These are phyloP conservation scores for Mechanitis messenoides DNA, from an alignment of 2,888 invertebrate species.

Conservation along the genomic window DNA sequence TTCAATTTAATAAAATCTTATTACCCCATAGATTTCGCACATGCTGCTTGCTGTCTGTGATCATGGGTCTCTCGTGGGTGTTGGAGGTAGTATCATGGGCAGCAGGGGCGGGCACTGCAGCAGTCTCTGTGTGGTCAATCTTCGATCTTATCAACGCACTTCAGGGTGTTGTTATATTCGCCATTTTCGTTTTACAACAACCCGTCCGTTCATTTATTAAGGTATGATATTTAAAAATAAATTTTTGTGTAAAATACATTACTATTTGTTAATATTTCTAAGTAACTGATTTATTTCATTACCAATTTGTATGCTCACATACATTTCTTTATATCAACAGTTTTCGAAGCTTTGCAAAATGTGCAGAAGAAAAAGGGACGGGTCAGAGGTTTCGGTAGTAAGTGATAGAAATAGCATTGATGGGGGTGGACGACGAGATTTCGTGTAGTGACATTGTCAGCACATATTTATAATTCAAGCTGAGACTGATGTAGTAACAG, in stretches of 20 bases:
- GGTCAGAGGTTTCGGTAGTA: slow-evolving; percentile 64
- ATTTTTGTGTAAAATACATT: too few species aligned
- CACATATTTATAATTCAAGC: slow-evolving; percentile 26
- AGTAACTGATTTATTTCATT: too few species aligned
- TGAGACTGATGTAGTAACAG: slow-evolving; percentile 67
- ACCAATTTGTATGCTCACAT: slow-evolving; percentile 4
- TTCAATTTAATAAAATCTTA: background rate
- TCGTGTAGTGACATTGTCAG: slow-evolving; percentile 48
- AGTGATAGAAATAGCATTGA: slow-evolving; percentile 68
- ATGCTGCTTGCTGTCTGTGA: slow-evolving; percentile 77
- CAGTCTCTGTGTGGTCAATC: slow-evolving; percentile 75
- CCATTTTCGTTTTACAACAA: slow-evolving; percentile 77
- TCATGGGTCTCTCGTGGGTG: slow-evolving; percentile 83
- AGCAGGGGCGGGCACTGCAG: slow-evolving; percentile 68
- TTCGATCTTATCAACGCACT: slow-evolving; percentile 83
- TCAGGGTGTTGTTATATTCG: slow-evolving; percentile 82
- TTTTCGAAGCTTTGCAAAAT: slow-evolving; percentile 54
- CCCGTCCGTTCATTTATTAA: slow-evolving; percentile 61
- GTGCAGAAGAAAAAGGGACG: slow-evolving; percentile 61
- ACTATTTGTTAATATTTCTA: too few species aligned
- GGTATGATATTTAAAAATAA: slow-evolving; percentile 35
- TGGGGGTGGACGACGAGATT: slow-evolving; percentile 60
- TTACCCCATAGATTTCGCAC: slow-evolving; percentile 64
- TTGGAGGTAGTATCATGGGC: slow-evolving; percentile 83
- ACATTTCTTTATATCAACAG: slow-evolving; percentile 40